Conservation (phyloP, 2,113 vertebrate genomes). For the Eurypyga helias region DNA sequence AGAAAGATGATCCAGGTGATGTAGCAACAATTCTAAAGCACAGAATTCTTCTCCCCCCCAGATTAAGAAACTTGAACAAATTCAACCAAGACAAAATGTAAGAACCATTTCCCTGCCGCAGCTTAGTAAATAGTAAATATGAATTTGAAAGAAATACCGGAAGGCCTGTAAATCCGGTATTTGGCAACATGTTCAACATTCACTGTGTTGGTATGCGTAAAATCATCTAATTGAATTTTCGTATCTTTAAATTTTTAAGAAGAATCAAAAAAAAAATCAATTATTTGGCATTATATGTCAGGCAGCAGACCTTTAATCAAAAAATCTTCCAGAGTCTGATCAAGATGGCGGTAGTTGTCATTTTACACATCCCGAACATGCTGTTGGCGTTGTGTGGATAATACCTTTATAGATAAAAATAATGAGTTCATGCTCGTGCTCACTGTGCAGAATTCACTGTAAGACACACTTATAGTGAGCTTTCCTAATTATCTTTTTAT, state of each 20-base stretch:
- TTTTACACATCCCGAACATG: not conserved
- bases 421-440: rapidly evolving
- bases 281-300: not conserved
- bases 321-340: not conserved
- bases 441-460: not conserved
- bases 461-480: not conserved
- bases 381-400: not conserved
- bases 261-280: not conserved
- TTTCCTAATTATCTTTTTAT: not conserved
- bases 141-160: not conserved
- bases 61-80: not conserved
- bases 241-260: not conserved
- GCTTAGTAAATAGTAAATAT: not conserved
- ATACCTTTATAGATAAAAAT: not conserved
- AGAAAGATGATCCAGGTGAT: not conserved
- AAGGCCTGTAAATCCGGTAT: not conserved
- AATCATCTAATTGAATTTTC: not conserved
- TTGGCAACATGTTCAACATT: not conserved
- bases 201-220: not conserved
- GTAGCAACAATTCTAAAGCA: not conserved
- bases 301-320: not conserved
- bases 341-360: not conserved
- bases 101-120: not conserved
- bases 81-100: not conserved
- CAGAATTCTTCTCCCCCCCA: not conserved